Conservation (phyloP, 2,888 invertebrate genomes). For the Philopedon plagiatum region DNA sequence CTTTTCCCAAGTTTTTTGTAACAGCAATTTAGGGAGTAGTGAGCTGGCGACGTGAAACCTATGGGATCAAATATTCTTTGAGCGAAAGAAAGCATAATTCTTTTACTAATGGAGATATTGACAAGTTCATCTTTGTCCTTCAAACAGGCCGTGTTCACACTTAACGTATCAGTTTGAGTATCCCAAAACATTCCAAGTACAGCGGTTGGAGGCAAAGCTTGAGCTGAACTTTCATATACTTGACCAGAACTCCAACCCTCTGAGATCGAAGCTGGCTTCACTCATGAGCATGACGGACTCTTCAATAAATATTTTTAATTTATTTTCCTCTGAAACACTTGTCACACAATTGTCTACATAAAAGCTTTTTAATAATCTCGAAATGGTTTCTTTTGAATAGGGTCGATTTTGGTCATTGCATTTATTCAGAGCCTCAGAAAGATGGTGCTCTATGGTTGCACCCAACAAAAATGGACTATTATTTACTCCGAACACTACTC, state of each 20-base stretch:
- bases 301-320: conserved; percentile 29
- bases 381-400: conserved; percentile 31
- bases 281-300: conserved; percentile 38
- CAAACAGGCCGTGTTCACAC: conserved; percentile 25
- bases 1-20: conserved; percentile 39
- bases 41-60: conserved; percentile 43
- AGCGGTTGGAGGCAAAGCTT: conserved; percentile 8
- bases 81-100: conserved; percentile 22
- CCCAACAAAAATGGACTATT: conserved; percentile 52
- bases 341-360: conserved; percentile 53
- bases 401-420: not conserved
- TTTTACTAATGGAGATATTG: conserved; percentile 24
- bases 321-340: conserved; percentile 33
- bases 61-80: conserved; percentile 49
- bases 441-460: conserved; percentile 48
- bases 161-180: conserved; percentile 27
- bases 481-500: conserved; percentile 51
- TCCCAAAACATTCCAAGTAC: conserved; percentile 47
- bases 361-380: conserved; percentile 39
- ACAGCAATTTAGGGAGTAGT: conserved; percentile 41
- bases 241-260: conserved; percentile 49
- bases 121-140: not conserved
- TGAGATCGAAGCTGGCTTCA: conserved; percentile 46
- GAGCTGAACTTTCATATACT: too few species aligned
- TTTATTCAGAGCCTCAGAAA: conserved; percentile 11